phyloP scores from a whole-genome alignment of 2,888 invertebrate species.

The Ischnura elegans region DNA sequence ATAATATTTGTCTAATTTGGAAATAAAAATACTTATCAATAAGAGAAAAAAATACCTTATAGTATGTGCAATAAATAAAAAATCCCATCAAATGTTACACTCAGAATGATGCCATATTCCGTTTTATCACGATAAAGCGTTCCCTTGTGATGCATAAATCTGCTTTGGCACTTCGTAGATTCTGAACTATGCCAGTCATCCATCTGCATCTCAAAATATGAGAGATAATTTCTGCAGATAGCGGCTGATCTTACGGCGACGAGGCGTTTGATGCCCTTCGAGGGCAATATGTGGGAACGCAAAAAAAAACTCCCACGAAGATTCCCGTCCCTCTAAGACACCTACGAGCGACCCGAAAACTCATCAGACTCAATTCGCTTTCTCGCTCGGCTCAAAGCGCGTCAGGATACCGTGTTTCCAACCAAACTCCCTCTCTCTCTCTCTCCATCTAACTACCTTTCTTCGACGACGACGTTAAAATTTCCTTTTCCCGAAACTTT shows the following conservation, averaged over 20 bases:
- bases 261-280: neutral
- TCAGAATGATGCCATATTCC: too few relatives aligned
- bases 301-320: neutral
- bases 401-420: slow-evolving; percentile 8
- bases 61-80: too few relatives aligned
- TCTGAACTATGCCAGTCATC: too few relatives aligned
- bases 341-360: neutral
- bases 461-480: neutral
- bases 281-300: neutral
- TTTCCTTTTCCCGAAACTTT: slow-evolving; percentile 14
- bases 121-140: too few relatives aligned
- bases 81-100: too few relatives aligned
- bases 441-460: neutral
- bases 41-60: too few relatives aligned
- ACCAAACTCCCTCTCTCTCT: neutral
- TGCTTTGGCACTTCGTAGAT: too few relatives aligned
- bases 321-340: neutral
- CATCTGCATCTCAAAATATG: too few relatives aligned
- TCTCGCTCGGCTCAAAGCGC: neutral
- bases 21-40: too few relatives aligned
- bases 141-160: too few relatives aligned
- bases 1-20: too few relatives aligned
- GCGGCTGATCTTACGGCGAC: neutral
- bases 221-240: neutral
- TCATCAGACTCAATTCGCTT: slow-evolving; percentile 4